Conservation (phyloP, 1,140 invertebrate species). For the Xylocopa sonorina region DNA sequence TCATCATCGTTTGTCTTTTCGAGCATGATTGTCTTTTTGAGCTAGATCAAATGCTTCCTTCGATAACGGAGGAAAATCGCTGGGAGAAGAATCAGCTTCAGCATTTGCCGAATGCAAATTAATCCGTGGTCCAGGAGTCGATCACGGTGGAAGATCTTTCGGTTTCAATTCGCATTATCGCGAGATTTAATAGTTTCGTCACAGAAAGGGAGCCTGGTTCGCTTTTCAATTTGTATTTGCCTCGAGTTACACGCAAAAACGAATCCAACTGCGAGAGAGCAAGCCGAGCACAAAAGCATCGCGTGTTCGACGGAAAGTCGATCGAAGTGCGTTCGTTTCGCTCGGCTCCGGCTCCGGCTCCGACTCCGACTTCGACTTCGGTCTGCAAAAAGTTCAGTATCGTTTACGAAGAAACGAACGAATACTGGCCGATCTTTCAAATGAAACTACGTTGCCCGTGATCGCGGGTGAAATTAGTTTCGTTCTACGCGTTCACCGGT, state of each 20-base stretch:
- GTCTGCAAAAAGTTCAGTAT: slow-evolving; percentile 1
- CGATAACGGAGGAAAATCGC: background rate
- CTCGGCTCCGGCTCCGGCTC: background rate
- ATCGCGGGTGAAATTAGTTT: background rate
- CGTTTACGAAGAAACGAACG: slow-evolving; percentile 8
- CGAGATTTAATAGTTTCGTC: slow-evolving; percentile 7
- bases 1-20: background rate
- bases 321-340: background rate
- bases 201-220: background rate
- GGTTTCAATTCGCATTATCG: background rate
- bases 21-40: background rate
- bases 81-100: background rate
- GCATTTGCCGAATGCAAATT: slow-evolving; percentile 11
- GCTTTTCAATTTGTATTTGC: slow-evolving; percentile 13
- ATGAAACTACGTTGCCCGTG: background rate
- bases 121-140: background rate
- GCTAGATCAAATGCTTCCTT: background rate
- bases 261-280: too few relatives aligned
- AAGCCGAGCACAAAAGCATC: slow-evolving; percentile 1
- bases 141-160: background rate
- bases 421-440: background rate
- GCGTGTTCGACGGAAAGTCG: slow-evolving; percentile 12
- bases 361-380: too few relatives aligned
- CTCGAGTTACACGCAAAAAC: background rate
- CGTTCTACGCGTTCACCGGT: background rate